Evolutionary conservation across 2,113 vertebrate genomes (phyloP).

Genomic region (Dendropsophus ebraccatus): DNA sequence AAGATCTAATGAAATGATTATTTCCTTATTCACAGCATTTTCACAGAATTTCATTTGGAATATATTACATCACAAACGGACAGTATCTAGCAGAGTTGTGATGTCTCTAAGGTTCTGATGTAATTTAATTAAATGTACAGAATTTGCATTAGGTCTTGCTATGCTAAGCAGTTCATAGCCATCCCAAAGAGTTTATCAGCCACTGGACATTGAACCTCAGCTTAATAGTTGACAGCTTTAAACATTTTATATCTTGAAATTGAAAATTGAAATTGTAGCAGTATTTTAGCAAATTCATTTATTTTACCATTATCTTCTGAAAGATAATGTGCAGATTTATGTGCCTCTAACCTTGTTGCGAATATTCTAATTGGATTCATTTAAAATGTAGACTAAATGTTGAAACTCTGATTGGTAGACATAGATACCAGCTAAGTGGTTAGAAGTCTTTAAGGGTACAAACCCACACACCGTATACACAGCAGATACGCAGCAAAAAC

Average conservation of each 20-base stretch:
- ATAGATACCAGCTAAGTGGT: constrained; percentile 21
- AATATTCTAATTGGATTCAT: constrained; percentile 36
- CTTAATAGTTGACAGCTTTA: constrained; percentile 36
- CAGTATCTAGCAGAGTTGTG: not conserved
- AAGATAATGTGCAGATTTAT: constrained; percentile 39
- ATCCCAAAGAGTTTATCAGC: constrained; percentile 18
- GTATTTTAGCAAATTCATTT: constrained; percentile 48
- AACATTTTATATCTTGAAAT: constrained; percentile 37
- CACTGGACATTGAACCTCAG: constrained; percentile 35
- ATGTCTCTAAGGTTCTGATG: not conserved
- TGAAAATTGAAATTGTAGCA: constrained; percentile 31
- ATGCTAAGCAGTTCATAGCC: constrained; percentile 35
- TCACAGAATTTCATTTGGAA: not conserved
- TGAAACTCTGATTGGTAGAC: constrained; percentile 22
- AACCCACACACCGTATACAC: no score
- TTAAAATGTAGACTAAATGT: constrained; percentile 16
- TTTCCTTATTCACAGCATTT: not conserved
- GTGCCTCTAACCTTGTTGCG: constrained; percentile 37
- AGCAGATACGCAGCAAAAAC: no score
- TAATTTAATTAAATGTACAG: constrained; percentile 36
- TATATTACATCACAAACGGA: constrained; percentile 15
- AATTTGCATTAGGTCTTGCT: constrained; percentile 42
- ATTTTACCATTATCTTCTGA: constrained; percentile 10
- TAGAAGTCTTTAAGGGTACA: not conserved
- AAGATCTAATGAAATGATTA: not conserved